Conservation (phyloP, 2,888 invertebrate genomes). For the Lordiphosa andalusiaca region DNA sequence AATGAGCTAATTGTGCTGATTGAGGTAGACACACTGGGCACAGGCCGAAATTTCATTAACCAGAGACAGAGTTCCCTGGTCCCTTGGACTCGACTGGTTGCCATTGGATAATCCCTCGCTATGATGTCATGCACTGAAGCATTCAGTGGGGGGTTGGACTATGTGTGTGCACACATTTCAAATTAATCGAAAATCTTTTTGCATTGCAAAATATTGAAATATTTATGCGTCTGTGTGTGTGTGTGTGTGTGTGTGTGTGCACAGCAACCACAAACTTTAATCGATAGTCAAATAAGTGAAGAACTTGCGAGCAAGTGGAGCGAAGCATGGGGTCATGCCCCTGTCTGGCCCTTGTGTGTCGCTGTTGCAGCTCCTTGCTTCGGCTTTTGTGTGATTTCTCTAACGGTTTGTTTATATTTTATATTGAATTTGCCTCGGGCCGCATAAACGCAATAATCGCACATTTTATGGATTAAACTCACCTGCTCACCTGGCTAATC, state of each 20-base stretch:
- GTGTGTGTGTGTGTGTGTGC: conserved; percentile 64
- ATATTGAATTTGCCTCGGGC: conserved; percentile 63
- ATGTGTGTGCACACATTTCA: conserved; percentile 43
- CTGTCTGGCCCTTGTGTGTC: conserved; percentile 10
- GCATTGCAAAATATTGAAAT: conserved; percentile 32
- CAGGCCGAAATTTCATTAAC: conserved; percentile 17
- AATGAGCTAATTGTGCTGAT: too few species aligned
- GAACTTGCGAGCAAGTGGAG: conserved; percentile 1
- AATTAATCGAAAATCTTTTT: conserved; percentile 69
- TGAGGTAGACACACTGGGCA: too few species aligned
- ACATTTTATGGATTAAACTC: conserved; percentile 77
- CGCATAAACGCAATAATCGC: conserved; percentile 76
- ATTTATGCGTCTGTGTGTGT: conserved; percentile 8
- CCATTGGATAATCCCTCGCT: conserved; percentile 12
- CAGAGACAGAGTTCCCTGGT: neutral
- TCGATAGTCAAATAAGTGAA: conserved; percentile 70
- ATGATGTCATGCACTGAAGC: neutral
- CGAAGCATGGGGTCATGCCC: conserved; percentile 7
- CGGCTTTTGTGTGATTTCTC: conserved; percentile 66
- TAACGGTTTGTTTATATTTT: conserved; percentile 72
- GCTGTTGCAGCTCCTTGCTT: conserved; percentile 25
- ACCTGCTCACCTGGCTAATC: conserved; percentile 69
- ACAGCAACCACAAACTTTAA: conserved; percentile 65
- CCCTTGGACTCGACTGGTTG: conserved; percentile 1
- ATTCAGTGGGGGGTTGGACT: conserved; percentile 11